Base-by-base conservation (phyloP, 1,140 invertebrate genomes). In the Lethrus apterus region DNA sequence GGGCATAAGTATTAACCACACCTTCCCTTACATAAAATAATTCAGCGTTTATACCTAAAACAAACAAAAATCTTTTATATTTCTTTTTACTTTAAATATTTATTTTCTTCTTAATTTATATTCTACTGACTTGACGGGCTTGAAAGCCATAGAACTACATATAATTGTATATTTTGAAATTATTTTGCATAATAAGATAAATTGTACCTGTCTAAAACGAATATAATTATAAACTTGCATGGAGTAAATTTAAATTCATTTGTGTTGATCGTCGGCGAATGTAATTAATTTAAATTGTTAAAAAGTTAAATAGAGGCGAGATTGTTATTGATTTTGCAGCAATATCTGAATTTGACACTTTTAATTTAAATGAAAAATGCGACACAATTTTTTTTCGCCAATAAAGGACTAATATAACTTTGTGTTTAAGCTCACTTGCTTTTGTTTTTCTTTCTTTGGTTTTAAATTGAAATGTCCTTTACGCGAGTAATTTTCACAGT, bases 11-110 rank as follows among this genome's bases (percentile, higher is more conserved):
- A 70, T 93, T 93, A 58, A 93, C 83, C 40, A 87, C 82, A 29
- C 90, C 90, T 58, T 91, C 84, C 45, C 84, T 70, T 3, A 93
- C 87, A 65, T 92, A 92, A 68, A 81, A 90, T 59, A 93, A 67
- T 65, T 93, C 86, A 2, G 83, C 80, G 45, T 85, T 77, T 49
- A 93, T 71, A 50, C 89, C 90, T 93, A 74, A 26, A 76, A 77
- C 48, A 63, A 55, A 64, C 5, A 59, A 44, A 56, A 58, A 46
- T 47, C 48, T 50, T 38, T 2, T 5, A 41, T 26, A 36, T 51
- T 35, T 52, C 36, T 53, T 71, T 18, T 46, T 32, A 21, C 31
- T 33, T 4, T 4, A 10, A 29, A 29, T 8, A 18, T 11, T 15
- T 26, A 26, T n/a, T n/a, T n/a, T n/a, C n/a, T n/a, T n/a, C n/a